These are phyloP conservation scores for Brenthis ino DNA, from an alignment of 2,888 invertebrate genomes.

Conservation along the genomic window DNA sequence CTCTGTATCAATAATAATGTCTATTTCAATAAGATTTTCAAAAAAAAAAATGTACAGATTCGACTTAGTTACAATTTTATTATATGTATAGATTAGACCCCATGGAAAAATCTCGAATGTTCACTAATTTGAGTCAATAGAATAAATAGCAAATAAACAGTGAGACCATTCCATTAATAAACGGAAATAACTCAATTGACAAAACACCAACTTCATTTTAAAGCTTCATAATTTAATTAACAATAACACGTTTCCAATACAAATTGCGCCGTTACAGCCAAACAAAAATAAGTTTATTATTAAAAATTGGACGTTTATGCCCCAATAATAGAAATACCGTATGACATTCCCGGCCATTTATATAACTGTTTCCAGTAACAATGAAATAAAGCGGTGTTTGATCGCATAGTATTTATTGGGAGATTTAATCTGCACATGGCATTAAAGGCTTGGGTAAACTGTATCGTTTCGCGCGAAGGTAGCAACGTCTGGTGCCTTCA, in stretches of 20 bases:
- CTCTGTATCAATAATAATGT: too few relatives aligned
- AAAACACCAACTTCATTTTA: conserved; percentile 10
- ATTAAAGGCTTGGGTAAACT: conserved; percentile 43
- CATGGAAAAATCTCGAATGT: too few relatives aligned
- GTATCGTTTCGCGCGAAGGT: conserved; percentile 40
- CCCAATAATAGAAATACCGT: conserved; percentile 35
- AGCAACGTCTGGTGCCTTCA: conserved; percentile 8
- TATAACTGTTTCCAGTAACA: conserved; percentile 37
- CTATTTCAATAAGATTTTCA: too few relatives aligned
- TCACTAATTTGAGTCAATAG: too few relatives aligned
- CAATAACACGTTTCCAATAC: conserved; percentile 23
- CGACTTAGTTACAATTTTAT: too few relatives aligned
- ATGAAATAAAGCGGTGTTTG: conserved; percentile 42
- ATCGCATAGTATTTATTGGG: conserved; percentile 41
- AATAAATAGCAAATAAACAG: background rate
- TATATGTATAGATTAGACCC: too few relatives aligned
- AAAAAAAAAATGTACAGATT: too few relatives aligned
- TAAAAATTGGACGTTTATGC: conserved; percentile 34
- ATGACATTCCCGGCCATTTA: conserved; percentile 28
- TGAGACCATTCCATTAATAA: conserved; percentile 12
- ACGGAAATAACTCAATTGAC: conserved; percentile 6
- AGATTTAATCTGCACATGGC: conserved; percentile 45
- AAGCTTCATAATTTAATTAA: conserved; percentile 21
- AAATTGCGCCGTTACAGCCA: conserved; percentile 19
- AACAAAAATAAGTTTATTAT: conserved; percentile 23